These are phyloP conservation scores for Pogonocichla stellata DNA, from an alignment of 2,113 vertebrate genomes.

Conservation along the genomic window DNA sequence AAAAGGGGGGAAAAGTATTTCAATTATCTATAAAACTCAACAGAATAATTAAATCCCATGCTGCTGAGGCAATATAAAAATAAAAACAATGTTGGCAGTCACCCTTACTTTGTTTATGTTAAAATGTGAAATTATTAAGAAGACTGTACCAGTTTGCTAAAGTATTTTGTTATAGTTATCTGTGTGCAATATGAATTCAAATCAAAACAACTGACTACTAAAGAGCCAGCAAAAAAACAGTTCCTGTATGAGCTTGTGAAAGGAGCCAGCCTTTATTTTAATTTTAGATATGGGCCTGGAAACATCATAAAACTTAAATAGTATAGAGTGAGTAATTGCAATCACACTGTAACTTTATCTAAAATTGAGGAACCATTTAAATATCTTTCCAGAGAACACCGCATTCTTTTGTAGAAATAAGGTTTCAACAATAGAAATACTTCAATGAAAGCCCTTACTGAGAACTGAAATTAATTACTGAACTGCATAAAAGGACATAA, in stretches of 20 bases:
- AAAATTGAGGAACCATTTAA: background rate
- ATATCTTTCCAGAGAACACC: background rate
- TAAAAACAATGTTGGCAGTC: background rate
- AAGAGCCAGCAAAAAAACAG: background rate
- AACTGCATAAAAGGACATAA: background rate
- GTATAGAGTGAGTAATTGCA: background rate
- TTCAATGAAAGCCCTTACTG: background rate
- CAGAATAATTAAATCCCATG: background rate
- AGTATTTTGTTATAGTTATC: background rate
- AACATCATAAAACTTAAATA: background rate
- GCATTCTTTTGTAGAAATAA: background rate
- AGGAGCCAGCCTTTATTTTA: background rate
- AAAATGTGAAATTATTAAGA: background rate
- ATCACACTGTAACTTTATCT: background rate
- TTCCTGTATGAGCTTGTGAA: background rate
- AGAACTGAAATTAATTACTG: slow-evolving; percentile 32
- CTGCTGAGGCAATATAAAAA: background rate
- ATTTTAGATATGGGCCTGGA: background rate
- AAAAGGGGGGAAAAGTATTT: background rate
- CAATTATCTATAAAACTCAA: background rate
- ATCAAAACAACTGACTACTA: background rate
- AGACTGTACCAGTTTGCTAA: background rate
- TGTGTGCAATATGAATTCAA: background rate
- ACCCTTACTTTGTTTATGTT: background rate
- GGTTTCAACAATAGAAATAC: background rate